Evolutionary conservation across 2,888 invertebrate species (phyloP).

Genomic region (Cybosia mesomella): DNA sequence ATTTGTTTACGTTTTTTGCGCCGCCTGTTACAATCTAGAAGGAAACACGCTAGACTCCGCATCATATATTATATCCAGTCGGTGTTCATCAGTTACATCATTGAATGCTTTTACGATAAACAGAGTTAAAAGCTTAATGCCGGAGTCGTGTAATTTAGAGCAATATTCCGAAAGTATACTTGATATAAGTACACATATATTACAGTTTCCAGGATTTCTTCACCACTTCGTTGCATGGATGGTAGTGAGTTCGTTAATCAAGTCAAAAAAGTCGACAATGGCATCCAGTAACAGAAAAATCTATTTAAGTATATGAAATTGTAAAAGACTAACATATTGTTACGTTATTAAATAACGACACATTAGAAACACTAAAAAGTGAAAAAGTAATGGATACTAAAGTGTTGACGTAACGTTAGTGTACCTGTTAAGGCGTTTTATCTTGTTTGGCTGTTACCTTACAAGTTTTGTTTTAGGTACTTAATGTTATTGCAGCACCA

Average conservation of each 20-base stretch:
- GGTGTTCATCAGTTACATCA: not conserved
- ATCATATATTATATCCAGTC: conserved; percentile 20
- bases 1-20: conserved; percentile 74
- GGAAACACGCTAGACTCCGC: conserved; percentile 42
- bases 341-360: conserved; percentile 6
- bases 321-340: conserved; percentile 16
- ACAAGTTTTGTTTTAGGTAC: conserved; percentile 29
- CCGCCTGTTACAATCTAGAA: conserved; percentile 35
- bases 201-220: not conserved
- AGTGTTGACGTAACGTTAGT: conserved; percentile 9
- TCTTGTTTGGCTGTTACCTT: conserved; percentile 25
- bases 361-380: conserved; percentile 20
- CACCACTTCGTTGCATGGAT: not conserved
- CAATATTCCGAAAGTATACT: not conserved
- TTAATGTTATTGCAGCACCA: conserved; percentile 30
- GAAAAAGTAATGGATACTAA: conserved; percentile 17
- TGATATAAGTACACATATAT: not conserved
- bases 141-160: not conserved
- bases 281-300: not conserved
- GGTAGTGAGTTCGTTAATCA: not conserved
- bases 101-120: conserved; percentile 14
- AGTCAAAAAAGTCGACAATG: not conserved
- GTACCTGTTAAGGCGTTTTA: conserved; percentile 28
- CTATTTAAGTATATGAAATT: not conserved
- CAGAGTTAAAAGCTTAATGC: not conserved